phyloP scores from a whole-genome alignment of 2,113 vertebrate genomes.

The Sardina pilchardus region DNA sequence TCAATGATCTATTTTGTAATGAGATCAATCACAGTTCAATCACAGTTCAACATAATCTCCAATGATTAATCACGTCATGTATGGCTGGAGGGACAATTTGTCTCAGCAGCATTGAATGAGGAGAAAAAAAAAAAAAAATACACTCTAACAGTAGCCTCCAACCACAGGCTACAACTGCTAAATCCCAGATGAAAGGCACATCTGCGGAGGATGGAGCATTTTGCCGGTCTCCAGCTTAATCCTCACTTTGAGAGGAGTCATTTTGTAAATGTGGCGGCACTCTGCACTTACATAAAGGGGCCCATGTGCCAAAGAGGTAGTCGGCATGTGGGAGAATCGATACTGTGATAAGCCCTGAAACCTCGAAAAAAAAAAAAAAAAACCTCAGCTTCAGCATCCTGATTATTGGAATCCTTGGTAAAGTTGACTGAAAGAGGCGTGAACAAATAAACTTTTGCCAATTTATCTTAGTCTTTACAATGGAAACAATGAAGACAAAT shows the following conservation, averaged over 20 bases:
- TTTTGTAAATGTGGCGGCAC: background rate
- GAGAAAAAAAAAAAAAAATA: background rate
- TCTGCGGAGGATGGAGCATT: background rate
- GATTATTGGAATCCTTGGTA: no score
- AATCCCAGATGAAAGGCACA: constrained; percentile 18
- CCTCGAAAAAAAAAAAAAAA: background rate
- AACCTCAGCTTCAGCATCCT: background rate
- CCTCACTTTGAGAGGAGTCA: background rate
- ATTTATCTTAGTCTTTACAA: no score
- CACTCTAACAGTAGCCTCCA: background rate
- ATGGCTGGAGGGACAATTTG: constrained; percentile 9
- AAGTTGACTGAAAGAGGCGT: no score
- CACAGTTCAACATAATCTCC: constrained; percentile 3
- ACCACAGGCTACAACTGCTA: constrained; percentile 7
- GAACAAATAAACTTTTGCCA: no score
- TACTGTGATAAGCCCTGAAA: constrained; percentile 1
- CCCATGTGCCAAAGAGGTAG: background rate
- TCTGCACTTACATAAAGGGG: background rate
- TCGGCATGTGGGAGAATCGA: background rate
- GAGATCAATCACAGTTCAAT: constrained; percentile 20
- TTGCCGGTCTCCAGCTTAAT: background rate
- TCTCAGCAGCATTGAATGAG: background rate
- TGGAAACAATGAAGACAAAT: no score
- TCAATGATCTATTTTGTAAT: constrained; percentile 11
- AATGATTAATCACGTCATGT: constrained; percentile 13